Evolutionary conservation across 37 sponge, comb jelly and placozoan species (phyloP).

Genomic region (Theonella swinhoei): DNA sequence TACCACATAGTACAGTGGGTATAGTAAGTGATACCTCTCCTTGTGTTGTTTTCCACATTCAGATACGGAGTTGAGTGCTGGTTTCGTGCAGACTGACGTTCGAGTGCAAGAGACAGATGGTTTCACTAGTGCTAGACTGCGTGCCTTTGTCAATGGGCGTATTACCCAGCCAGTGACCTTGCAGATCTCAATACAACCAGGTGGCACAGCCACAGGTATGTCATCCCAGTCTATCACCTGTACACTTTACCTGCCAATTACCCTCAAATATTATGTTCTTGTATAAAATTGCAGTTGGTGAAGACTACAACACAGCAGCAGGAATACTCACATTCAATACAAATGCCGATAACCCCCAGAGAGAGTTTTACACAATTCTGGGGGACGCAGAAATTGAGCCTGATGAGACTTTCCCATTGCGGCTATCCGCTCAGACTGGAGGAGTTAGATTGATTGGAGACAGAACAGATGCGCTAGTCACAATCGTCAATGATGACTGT

Average conservation of each 20-base stretch:
- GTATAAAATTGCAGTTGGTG: conserved; percentile 7
- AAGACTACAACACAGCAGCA: background rate
- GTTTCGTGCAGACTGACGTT: background rate
- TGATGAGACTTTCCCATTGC: background rate
- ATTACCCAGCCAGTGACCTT: background rate
- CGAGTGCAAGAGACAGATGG: background rate
- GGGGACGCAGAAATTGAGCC: background rate
- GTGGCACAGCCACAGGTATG: background rate
- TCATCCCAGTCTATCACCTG: too few species aligned
- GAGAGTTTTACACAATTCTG: background rate
- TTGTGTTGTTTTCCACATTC: too few species aligned
- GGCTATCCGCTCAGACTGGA: background rate
- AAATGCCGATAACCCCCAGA: background rate
- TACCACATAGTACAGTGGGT: background rate
- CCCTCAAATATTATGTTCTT: too few species aligned
- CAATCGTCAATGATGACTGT: background rate
- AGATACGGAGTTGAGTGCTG: background rate
- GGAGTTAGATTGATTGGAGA: background rate
- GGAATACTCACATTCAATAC: background rate
- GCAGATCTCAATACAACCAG: background rate
- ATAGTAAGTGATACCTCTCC: background rate
- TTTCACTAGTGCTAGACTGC: background rate
- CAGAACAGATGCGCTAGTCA: background rate
- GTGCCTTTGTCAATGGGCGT: background rate
- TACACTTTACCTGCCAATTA: too few species aligned